phyloP scores from a whole-genome alignment of 2,797 vertebrate species.

The Hafferia zeledoni region DNA sequence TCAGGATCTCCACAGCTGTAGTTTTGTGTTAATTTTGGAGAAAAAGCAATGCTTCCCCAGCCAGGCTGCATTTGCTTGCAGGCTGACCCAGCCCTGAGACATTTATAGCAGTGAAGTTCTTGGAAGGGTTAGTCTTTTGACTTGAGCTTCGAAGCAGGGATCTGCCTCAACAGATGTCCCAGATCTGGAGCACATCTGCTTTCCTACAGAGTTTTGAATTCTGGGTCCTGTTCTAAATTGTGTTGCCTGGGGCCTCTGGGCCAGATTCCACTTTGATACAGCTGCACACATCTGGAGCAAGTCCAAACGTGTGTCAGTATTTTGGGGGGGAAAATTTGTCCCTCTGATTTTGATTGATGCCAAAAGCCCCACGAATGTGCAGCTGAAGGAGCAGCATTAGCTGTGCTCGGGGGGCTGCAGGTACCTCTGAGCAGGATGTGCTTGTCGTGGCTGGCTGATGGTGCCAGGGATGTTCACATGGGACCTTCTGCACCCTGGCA shows the following conservation, averaged over 20 bases:
- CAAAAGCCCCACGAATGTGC: not conserved
- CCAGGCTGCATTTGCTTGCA: fast-evolving
- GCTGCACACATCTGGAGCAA: conserved; percentile 32
- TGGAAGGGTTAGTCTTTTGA: not conserved
- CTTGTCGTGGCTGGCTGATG: not conserved
- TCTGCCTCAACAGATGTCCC: not conserved
- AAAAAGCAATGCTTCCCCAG: not conserved
- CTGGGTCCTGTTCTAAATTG: not conserved
- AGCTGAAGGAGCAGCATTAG: not conserved
- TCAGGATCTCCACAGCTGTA: not conserved
- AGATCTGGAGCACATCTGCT: conserved; percentile 23
- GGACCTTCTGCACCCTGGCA: not conserved
- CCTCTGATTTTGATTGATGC: not conserved
- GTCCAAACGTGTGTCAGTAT: not conserved
- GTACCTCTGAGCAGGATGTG: not conserved
- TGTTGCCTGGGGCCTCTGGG: conserved; percentile 18
- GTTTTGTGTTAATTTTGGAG: not conserved
- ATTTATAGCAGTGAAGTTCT: not conserved
- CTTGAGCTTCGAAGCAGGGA: not conserved
- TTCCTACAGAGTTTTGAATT: not conserved
- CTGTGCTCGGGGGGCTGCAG: not conserved
- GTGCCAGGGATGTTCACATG: not conserved
- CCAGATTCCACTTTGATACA: conserved; percentile 22
- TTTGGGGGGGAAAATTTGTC: not conserved
- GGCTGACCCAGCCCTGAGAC: not conserved